A percentile compares a stretch with the other conserved stretches of the same genome.
Conservation (phyloP, 2,888 invertebrate genomes). For the Tigriopus californicus region DNA sequence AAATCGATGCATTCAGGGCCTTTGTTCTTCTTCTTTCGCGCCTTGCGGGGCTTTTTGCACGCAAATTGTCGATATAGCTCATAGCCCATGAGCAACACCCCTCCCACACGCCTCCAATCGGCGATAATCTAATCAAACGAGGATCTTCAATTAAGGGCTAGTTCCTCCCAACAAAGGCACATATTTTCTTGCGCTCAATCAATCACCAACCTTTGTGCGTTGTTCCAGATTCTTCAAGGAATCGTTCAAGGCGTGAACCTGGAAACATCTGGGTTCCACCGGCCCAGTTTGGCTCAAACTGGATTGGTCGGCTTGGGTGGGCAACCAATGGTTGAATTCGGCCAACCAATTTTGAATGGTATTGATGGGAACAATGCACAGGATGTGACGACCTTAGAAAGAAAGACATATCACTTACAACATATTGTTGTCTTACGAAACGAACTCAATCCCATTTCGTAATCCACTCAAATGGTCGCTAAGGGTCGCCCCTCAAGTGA, state of each 20-base stretch:
- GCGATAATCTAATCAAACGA: not conserved
- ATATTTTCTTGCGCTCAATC: not conserved
- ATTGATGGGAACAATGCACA: conserved; percentile 96
- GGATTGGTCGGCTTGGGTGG: conserved; percentile 40
- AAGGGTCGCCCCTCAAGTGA: no score
- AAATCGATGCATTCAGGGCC: conserved; percentile 19
- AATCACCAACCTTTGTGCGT: not conserved
- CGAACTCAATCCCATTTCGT: no score
- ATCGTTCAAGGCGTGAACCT: conserved; percentile 77
- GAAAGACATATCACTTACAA: no score
- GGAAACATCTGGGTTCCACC: conserved; percentile 57
- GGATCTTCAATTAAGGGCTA: conserved; percentile 1
- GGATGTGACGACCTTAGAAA: conserved; percentile 40
- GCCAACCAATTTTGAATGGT: conserved; percentile 94
- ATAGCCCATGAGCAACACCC: conserved; percentile 88
- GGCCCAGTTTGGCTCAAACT: no score
- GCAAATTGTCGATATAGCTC: conserved; percentile 83
- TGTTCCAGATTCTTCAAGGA: conserved; percentile 28
- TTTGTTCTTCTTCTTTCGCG: conserved; percentile 33
- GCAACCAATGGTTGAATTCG: conserved; percentile 95
- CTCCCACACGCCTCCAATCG: conserved; percentile 40
- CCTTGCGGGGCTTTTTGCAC: conserved; percentile 47
- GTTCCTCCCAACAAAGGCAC: no score
- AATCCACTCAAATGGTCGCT: no score
- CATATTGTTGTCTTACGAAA: no score